These are phyloP conservation scores for Gambusia affinis DNA, from an alignment of 2,113 vertebrate genomes.

Conservation along the genomic window DNA sequence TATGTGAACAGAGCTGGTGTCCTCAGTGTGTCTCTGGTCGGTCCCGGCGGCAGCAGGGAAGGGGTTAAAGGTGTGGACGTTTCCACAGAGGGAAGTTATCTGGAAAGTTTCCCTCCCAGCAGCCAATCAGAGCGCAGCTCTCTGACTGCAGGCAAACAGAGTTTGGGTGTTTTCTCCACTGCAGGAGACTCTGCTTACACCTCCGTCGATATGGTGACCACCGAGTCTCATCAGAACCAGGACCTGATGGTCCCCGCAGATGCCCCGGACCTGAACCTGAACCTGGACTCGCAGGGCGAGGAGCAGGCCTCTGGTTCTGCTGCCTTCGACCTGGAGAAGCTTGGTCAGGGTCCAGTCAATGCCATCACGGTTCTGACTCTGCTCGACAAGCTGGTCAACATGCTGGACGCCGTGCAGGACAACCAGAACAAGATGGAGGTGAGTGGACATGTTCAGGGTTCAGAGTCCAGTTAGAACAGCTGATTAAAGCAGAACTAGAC, in stretches of 20 bases:
- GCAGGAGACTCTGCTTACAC: conserved; percentile 1
- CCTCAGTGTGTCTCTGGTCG: background rate
- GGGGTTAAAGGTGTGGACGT: conserved; percentile 62
- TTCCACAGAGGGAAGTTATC: conserved; percentile 34
- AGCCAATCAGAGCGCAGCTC: conserved; percentile 46
- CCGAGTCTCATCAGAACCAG: conserved; percentile 72
- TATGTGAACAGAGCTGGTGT: background rate
- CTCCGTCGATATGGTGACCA: conserved; percentile 62
- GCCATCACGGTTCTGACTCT: conserved; percentile 94
- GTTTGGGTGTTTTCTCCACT: conserved; percentile 1
- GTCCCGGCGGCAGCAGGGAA: conserved; percentile 18
- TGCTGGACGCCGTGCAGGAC: conserved; percentile 91
- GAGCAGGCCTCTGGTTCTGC: conserved; percentile 46
- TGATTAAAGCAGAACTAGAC: background rate
- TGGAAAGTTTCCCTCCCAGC: conserved; percentile 57
- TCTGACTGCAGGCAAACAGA: conserved; percentile 6
- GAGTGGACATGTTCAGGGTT: conserved; percentile 6
- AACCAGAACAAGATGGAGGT: conserved; percentile 93
- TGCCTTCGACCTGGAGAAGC: conserved; percentile 44
- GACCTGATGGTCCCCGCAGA: conserved; percentile 78
- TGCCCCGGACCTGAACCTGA: conserved; percentile 43
- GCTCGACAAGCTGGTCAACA: conserved; percentile 93
- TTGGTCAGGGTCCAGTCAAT: conserved; percentile 84
- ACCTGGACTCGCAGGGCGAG: conserved; percentile 46
- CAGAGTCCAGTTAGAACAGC: too few species aligned